Base-by-base conservation (phyloP, 64 coral and sea anemone species). In the Montipora foliosa region DNA sequence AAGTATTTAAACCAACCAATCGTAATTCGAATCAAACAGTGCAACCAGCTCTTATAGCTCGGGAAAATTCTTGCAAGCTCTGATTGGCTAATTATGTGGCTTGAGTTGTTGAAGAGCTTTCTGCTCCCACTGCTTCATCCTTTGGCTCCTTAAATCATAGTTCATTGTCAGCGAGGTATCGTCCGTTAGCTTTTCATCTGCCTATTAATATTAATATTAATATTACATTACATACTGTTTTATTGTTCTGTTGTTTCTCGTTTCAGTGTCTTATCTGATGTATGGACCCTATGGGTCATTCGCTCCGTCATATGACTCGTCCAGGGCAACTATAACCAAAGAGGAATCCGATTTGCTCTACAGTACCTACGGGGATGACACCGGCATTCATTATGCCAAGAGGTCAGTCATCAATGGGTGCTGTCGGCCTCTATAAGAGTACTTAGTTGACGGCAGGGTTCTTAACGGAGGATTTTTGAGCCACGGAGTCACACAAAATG, bases 221-320 rank as follows among this genome's bases (percentile, higher is more conserved):
- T n/a, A 12, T 15, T 64, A 16, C 52, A 37, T 2, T 37, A 37
- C 37, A 37, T 37, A 2, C 2, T 37, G 29, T 0, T 37, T 37
- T 37, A 37, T 37, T 37, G 37, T 37, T 55, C 52, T 5, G 4
- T 55, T 10, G 52, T 55, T 55, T 7, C 52, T 55, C 52, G 3
- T 91, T 85, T 50, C 51, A 99, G 97, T 99, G 17, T 96, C 95
- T 3, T 99, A 99, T 91, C 71, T 99, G 62, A 88, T 96, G 24
- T 99, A 99, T 89, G 98, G 98, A 14, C 95, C 98, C 2, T 99
- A 96, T 84, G 95, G 98, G 10, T 99, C 98, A 25, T 99, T 99
- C 77, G 95, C 98, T 24, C 98, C 98, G 59, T 89, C 92, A 0
- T 96, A 94, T 44, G 98, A 99, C 82, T 99, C 98, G 8, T 99